Percentiles rank a stretch among this genome's conserved stretches.
Conservation (phyloP, 2,888 invertebrate species). For the Heteromurus nitidus region DNA sequence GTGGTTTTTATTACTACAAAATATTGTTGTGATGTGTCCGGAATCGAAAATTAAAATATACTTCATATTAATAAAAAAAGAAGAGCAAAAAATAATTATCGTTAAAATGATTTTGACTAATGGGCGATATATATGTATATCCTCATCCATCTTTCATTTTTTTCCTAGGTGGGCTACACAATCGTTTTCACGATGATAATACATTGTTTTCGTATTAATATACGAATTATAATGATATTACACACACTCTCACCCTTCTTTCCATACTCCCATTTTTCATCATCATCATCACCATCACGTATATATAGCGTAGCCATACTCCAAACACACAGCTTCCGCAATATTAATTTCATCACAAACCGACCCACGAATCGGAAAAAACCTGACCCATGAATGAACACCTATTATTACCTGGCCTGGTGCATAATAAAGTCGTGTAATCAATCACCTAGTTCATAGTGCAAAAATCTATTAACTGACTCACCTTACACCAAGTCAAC, state of each 20-base stretch:
- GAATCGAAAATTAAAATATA: slow-evolving; percentile 56
- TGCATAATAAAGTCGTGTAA: slow-evolving; percentile 54
- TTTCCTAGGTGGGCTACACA: background rate
- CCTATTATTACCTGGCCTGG: slow-evolving; percentile 53
- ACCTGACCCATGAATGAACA: slow-evolving; percentile 50
- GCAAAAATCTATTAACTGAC: slow-evolving; percentile 60
- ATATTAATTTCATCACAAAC: slow-evolving; percentile 64
- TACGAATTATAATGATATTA: slow-evolving; percentile 4
- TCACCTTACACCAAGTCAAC: slow-evolving; percentile 47
- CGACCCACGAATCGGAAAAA: slow-evolving; percentile 28
- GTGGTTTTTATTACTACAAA: slow-evolving; percentile 50
- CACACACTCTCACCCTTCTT: slow-evolving; percentile 2
- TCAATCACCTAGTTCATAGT: slow-evolving; percentile 53
- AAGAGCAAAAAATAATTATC: slow-evolving; percentile 33
- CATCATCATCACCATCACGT: too few species aligned
- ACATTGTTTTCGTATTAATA: slow-evolving; percentile 39
- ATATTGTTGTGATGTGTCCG: slow-evolving; percentile 64
- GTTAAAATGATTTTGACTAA: slow-evolving; percentile 36
- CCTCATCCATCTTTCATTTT: slow-evolving; percentile 37
- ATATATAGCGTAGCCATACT: too few species aligned
- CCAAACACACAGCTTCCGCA: slow-evolving; percentile 55
- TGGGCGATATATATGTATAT: too few species aligned
- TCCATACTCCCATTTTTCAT: slow-evolving; percentile 37
- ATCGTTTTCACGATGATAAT: slow-evolving; percentile 46
- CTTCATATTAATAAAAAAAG: slow-evolving; percentile 37